A percentile compares a stretch with the other conserved stretches of the same genome.
Evolutionary conservation across 2,888 invertebrate species (phyloP).

Genomic region (Hipparchia semele): DNA sequence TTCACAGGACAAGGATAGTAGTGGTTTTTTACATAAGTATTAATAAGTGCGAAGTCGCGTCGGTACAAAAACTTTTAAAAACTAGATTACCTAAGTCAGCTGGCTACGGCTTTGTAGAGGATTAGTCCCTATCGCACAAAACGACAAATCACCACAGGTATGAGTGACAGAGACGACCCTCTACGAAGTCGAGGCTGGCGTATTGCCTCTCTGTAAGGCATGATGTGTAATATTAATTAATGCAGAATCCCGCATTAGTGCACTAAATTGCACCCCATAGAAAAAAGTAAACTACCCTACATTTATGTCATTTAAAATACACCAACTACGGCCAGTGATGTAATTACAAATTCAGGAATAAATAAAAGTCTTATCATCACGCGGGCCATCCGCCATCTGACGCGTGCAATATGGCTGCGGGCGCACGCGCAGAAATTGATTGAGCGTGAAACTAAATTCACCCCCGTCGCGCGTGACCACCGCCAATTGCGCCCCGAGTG

Average conservation of each 20-base stretch:
- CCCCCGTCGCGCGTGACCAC: slow-evolving; percentile 68
- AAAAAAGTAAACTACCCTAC: background rate
- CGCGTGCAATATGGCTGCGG: slow-evolving; percentile 82
- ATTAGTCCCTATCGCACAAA: no score
- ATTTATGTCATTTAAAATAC: background rate
- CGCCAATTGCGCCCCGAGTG: slow-evolving; percentile 77
- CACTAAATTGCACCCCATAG: background rate
- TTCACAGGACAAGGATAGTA: no score
- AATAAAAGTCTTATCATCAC: slow-evolving; percentile 53
- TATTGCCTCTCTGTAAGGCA: no score
- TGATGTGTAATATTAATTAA: background rate
- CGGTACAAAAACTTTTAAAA: no score
- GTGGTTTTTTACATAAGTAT: no score
- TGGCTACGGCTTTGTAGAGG: no score
- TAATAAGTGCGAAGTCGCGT: no score
- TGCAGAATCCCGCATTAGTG: no score
- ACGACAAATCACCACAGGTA: no score
- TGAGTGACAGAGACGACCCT: no score
- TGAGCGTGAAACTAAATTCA: slow-evolving; percentile 82
- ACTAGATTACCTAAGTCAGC: no score
- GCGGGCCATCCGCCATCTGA: slow-evolving; percentile 70
- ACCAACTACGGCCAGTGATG: background rate
- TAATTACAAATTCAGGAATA: slow-evolving; percentile 53
- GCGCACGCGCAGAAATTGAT: slow-evolving; percentile 79
- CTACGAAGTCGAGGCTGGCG: no score